phyloP scores from a whole-genome alignment of 2,113 vertebrate species.

The Takifugu bimaculatus region DNA sequence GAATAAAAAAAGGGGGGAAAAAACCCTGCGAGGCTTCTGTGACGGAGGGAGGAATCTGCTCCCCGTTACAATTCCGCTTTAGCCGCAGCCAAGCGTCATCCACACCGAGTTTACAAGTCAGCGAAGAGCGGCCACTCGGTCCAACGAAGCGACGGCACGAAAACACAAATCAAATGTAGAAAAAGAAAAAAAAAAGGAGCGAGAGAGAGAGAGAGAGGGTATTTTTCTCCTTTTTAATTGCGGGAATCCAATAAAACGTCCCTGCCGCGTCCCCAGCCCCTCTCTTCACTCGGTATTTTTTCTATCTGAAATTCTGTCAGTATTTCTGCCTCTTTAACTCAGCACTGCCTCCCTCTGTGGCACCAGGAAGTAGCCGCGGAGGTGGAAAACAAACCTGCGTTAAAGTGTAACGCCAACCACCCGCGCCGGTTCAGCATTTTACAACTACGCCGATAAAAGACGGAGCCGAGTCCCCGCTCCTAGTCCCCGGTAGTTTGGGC shows the following conservation, averaged over 20 bases:
- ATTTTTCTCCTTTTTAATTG: slow-evolving; percentile 57
- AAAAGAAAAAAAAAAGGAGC: slow-evolving; percentile 61
- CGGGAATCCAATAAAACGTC: slow-evolving; percentile 79
- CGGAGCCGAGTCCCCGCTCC: slow-evolving; percentile 22
- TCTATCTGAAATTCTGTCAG: slow-evolving; percentile 80
- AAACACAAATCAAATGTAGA: neutral
- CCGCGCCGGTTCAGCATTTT: slow-evolving; percentile 39
- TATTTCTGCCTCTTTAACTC: slow-evolving; percentile 85
- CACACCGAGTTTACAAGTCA: slow-evolving; percentile 47
- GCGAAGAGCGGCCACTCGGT: slow-evolving; percentile 36
- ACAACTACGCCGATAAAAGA: slow-evolving; percentile 25
- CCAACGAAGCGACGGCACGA: slow-evolving; percentile 19
- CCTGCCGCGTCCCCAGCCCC: slow-evolving; percentile 67
- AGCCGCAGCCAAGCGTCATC: slow-evolving; percentile 71
- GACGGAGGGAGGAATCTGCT: slow-evolving; percentile 73
- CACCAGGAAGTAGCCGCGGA: slow-evolving; percentile 79
- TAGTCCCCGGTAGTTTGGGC: slow-evolving; percentile 18
- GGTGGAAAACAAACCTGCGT: slow-evolving; percentile 61
- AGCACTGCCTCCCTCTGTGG: slow-evolving; percentile 88
- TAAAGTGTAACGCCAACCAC: slow-evolving; percentile 57
- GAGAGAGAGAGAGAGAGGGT: slow-evolving; percentile 57
- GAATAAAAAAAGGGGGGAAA: neutral
- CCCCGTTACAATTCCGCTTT: slow-evolving; percentile 72
- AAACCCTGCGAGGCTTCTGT: slow-evolving; percentile 68
- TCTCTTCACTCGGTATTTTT: slow-evolving; percentile 76